These are phyloP conservation scores for Dreissena rostriformis DNA, from an alignment of 1,140 invertebrate genomes.

Conservation along the genomic window DNA sequence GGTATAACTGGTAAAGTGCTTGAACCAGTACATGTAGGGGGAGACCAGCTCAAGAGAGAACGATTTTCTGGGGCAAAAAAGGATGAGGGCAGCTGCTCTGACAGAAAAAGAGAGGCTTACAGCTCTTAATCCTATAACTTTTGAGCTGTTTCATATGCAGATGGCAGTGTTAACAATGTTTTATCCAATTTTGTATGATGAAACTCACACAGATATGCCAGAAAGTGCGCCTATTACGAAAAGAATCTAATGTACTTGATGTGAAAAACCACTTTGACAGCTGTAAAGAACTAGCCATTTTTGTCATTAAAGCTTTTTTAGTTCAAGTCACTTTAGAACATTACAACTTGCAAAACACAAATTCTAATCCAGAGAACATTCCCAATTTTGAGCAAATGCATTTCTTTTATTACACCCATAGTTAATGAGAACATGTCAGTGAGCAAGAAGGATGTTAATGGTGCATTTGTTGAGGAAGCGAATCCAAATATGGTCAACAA, in stretches of 20 bases:
- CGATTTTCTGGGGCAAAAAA: conserved; percentile 60
- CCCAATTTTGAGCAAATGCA: conserved; percentile 4
- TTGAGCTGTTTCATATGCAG: conserved; percentile 60
- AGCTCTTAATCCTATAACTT: conserved; percentile 56
- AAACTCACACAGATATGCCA: conserved; percentile 14
- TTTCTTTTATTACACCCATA: not conserved
- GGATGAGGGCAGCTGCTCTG: conserved; percentile 29
- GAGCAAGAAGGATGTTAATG: conserved; percentile 3
- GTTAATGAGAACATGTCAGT: not conserved
- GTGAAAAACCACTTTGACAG: conserved; percentile 48
- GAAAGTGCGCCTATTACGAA: conserved; percentile 41
- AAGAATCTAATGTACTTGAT: conserved; percentile 44
- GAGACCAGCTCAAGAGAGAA: conserved; percentile 56
- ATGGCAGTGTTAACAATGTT: conserved; percentile 51
- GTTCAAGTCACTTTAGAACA: conserved; percentile 34
- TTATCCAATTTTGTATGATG: conserved; percentile 47
- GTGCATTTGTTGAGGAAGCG: not conserved
- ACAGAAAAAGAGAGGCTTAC: conserved; percentile 42
- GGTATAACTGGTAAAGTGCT: too few species aligned
- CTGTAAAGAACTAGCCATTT: conserved; percentile 58
- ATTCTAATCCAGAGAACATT: conserved; percentile 11
- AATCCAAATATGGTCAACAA: conserved; percentile 9
- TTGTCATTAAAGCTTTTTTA: conserved; percentile 50
- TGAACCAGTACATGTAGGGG: conserved; percentile 59
- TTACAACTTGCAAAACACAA: conserved; percentile 25